Evolutionary conservation across 2,797 vertebrate genomes (phyloP).

Genomic region (Bryconaethiops microstoma): DNA sequence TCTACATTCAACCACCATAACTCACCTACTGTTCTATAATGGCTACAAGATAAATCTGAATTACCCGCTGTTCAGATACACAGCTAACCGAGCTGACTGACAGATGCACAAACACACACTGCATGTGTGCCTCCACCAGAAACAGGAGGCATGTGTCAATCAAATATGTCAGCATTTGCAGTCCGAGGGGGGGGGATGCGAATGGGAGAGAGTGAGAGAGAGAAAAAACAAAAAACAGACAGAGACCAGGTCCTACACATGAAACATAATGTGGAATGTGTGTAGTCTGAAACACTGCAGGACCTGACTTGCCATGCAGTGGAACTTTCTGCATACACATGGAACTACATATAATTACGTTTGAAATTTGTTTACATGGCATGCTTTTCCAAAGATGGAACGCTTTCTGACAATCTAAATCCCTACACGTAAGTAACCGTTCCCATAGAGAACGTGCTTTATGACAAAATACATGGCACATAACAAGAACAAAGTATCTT

Average conservation of each 20-base stretch:
- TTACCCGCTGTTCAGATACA: constrained; percentile 48
- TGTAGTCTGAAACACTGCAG: neutral
- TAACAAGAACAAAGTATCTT: neutral
- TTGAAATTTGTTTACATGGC: neutral
- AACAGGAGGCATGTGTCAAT: constrained; percentile 38
- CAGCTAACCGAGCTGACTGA: constrained; percentile 49
- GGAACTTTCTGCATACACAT: neutral
- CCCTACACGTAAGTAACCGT: neutral
- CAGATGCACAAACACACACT: constrained; percentile 48
- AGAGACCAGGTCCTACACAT: neutral
- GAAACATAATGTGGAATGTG: constrained; percentile 19
- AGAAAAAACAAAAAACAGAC: constrained; percentile 14
- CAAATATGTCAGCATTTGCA: neutral
- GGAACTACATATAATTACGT: neutral
- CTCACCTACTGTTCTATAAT: constrained; percentile 51
- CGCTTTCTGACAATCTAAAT: neutral
- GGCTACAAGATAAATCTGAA: constrained; percentile 50
- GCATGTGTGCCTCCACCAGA: constrained; percentile 7
- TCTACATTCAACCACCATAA: constrained; percentile 45
- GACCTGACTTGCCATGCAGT: neutral
- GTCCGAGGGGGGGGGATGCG: neutral
- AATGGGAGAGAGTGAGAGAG: neutral
- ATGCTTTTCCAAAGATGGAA: neutral
- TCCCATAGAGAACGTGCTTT: neutral
- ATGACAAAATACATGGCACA: neutral